These are phyloP conservation scores for Pollicipes pollicipes DNA, from an alignment of 1,140 invertebrate species.

Conservation along the genomic window DNA sequence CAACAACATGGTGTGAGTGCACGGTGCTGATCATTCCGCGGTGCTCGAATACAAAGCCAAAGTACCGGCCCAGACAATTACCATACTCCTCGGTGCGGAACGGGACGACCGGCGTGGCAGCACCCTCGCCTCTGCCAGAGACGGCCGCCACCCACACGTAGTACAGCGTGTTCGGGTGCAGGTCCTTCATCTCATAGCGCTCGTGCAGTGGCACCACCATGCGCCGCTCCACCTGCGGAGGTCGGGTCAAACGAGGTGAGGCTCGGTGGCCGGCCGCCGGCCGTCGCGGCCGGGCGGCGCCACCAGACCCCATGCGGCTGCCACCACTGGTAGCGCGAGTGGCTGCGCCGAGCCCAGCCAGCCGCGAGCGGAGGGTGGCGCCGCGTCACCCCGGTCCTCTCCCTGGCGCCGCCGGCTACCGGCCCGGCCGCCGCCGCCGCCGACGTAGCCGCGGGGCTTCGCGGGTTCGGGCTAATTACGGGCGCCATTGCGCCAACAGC, in stretches of 20 bases:
- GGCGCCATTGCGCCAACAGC: no score
- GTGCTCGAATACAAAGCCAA: background rate
- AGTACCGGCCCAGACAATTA: conserved; percentile 37
- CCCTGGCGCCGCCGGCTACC: no score
- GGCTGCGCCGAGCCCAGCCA: no score
- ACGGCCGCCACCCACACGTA: conserved; percentile 87
- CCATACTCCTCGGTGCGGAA: conserved; percentile 90
- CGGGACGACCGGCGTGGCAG: conserved; percentile 79
- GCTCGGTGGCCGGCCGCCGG: no score
- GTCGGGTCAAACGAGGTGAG: background rate
- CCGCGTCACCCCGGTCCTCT: no score
- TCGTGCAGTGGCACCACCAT: conserved; percentile 57
- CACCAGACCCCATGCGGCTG: no score
- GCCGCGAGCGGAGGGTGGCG: no score
- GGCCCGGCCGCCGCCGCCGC: no score
- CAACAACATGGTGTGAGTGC: background rate
- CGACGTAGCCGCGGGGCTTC: no score
- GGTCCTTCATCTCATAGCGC: conserved; percentile 61
- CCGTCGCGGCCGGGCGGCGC: no score
- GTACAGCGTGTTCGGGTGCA: conserved; percentile 90
- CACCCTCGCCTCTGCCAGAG: conserved; percentile 78
- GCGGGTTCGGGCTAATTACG: no score
- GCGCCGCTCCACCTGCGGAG: conserved; percentile 40
- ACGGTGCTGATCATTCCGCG: background rate
- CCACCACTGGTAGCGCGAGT: no score